Conservation (phyloP, 2,888 invertebrate genomes). For the Agonopterix arenella region DNA sequence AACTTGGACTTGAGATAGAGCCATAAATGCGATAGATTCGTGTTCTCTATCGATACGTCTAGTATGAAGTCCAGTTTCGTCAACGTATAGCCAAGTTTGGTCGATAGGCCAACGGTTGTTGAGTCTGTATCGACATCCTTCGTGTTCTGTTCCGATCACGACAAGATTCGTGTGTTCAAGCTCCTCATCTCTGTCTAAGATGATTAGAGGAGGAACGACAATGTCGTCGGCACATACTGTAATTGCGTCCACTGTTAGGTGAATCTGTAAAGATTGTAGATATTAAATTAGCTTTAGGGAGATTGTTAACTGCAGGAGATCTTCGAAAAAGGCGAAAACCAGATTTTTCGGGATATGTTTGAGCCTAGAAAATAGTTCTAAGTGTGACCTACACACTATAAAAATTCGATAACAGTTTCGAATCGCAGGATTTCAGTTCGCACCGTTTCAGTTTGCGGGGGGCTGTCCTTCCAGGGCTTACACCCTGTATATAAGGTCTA, state of each 20-base stretch:
- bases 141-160: slow-evolving; percentile 27
- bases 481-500: no score
- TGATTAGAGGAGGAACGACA: slow-evolving; percentile 47
- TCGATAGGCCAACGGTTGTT: slow-evolving; percentile 53
- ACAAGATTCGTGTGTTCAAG: slow-evolving; percentile 45
- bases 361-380: no score
- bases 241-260: slow-evolving; percentile 40
- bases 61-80: slow-evolving; percentile 50
- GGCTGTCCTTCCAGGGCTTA: no score
- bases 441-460: no score
- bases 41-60: slow-evolving; percentile 61
- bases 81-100: slow-evolving; percentile 58
- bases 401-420: no score
- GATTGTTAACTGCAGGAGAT: no score
- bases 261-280: slow-evolving; percentile 30
- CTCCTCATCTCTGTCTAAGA: slow-evolving; percentile 60
- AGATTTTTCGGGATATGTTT: no score
- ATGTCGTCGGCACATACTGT: slow-evolving; percentile 30
- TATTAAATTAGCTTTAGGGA: slow-evolving; percentile 1
- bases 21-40: slow-evolving; percentile 60
- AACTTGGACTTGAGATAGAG: slow-evolving; percentile 64
- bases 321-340: no score
- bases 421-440: no score
- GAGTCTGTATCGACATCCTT: slow-evolving; percentile 47
- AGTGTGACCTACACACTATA: no score